Evolutionary conservation across 2,113 vertebrate species (phyloP).

Genomic region (Solea solea): DNA sequence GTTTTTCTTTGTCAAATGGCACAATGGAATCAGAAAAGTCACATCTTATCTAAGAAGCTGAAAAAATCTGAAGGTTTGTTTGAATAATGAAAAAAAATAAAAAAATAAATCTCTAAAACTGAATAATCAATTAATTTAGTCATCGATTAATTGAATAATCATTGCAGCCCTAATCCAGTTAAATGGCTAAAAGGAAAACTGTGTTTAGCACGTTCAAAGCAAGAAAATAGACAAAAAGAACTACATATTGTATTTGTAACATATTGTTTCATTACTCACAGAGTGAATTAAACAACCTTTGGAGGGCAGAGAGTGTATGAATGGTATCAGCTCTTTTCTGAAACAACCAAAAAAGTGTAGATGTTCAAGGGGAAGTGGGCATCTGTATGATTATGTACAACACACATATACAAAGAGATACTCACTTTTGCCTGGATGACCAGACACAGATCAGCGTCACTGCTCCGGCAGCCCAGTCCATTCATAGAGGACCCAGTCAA

Average conservation of each 20-base stretch:
- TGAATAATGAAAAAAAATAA: too few relatives aligned
- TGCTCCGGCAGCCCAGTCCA: slow-evolving; percentile 91
- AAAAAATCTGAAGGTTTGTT: too few relatives aligned
- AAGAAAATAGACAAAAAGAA: not conserved
- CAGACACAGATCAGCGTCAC: slow-evolving; percentile 95
- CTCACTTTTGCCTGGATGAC: slow-evolving; percentile 88
- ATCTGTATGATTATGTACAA: not conserved
- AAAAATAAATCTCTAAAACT: too few relatives aligned
- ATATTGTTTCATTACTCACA: slow-evolving; percentile 83
- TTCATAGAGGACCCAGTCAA: slow-evolving; percentile 95
- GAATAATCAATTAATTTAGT: too few relatives aligned
- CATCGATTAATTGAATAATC: too few relatives aligned
- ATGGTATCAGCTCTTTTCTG: slow-evolving; percentile 88
- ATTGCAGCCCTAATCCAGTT: not conserved
- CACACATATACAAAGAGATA: slow-evolving; percentile 32
- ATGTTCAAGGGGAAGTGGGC: not conserved
- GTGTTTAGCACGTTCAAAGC: not conserved
- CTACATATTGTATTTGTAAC: not conserved
- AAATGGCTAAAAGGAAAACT: not conserved
- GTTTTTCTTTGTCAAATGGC: too few relatives aligned
- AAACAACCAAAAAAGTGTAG: slow-evolving; percentile 51
- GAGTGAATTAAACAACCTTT: slow-evolving; percentile 87
- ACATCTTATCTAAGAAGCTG: too few relatives aligned
- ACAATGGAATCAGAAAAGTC: too few relatives aligned
- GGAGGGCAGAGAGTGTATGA: slow-evolving; percentile 86